Conservation (phyloP, 2,888 invertebrate genomes). For the Thalpophila matura region DNA sequence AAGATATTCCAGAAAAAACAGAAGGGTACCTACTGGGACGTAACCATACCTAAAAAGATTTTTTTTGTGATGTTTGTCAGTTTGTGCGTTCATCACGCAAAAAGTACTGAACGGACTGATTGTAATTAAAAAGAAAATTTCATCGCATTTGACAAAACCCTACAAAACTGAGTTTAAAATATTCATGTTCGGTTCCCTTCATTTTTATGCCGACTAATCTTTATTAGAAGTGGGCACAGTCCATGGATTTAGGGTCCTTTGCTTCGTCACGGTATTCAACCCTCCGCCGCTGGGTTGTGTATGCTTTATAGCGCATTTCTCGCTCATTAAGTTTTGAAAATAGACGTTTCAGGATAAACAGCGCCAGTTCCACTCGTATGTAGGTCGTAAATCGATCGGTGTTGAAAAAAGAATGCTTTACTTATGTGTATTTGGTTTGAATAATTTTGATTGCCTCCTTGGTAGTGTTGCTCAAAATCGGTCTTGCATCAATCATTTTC, state of each 20-base stretch:
- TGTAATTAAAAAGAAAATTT: constrained; percentile 10
- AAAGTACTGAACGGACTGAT: no score
- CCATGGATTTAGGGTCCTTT: constrained; percentile 37
- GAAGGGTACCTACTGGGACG: no score
- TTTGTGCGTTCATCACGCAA: no score
- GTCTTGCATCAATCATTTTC: no score
- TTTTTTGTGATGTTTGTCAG: no score
- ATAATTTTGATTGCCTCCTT: no score
- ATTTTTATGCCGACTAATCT: constrained; percentile 47
- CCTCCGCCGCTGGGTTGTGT: constrained; percentile 27
- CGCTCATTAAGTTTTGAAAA: constrained; percentile 59
- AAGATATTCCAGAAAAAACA: no score
- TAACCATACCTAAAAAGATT: neutral
- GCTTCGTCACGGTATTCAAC: constrained; percentile 37
- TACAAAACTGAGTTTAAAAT: constrained; percentile 31
- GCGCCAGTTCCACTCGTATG: constrained; percentile 34
- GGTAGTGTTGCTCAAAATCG: no score
- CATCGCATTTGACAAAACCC: constrained; percentile 4
- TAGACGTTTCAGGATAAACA: constrained; percentile 56
- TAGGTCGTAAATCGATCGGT: constrained; percentile 57
- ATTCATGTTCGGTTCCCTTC: constrained; percentile 33
- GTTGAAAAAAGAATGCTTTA: constrained; percentile 46
- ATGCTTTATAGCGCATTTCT: constrained; percentile 53
- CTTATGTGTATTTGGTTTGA: constrained; percentile 27
- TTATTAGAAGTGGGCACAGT: constrained; percentile 35